Base-by-base conservation (phyloP, 1,140 invertebrate species). In the Papilio polytes region DNA sequence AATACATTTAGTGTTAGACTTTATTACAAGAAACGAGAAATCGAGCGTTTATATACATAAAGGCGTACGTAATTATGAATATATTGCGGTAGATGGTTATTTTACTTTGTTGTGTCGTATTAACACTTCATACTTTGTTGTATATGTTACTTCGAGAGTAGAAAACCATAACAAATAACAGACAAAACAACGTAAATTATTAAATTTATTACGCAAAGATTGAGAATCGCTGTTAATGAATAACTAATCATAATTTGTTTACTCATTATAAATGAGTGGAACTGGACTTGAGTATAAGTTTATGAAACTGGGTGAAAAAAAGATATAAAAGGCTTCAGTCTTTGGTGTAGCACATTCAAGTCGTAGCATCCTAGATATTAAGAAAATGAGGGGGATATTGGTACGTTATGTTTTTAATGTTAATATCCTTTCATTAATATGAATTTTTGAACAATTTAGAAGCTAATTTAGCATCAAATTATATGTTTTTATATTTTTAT, bases 301-400 rank as follows among this genome's bases (percentile, higher is more conserved):
- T 88, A 90, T 91, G 86, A 89, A 92, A 89, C 89, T 88, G 89
- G 87, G 87, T 84, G 81, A 86, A 89, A 92, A 93, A 92, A 92
- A 88, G 91, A 94, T 94, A 94, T 78, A 89, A 93, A 91, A 94
- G 85, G 88, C 86, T 85, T 87, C 84, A 84, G 87, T 87, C 83
- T 87, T 85, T 86, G 83, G 85, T 80, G 86, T 85, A 88, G 82
- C 87, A 92, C 92, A 94, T 89, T 92, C 87, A 88, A 84, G 84
- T 90, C 82, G 85, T 88, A 89, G 84, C 83, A 82, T 86, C 83
- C 82, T 85, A 84, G 85, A 88, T 85, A 85, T 83, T 83, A 86
- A 89, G 87, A 84, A 88, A 89, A 94, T 94, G 92, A 89, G 91
- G 80, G 84, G 81, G 70, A 84, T 93, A 77, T 83, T 91, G 88